A percentile compares a stretch with the other conserved stretches of the same genome.
These are phyloP conservation scores for Drosophila insularis DNA, from an alignment of 1,140 invertebrate species.

Conservation along the genomic window DNA sequence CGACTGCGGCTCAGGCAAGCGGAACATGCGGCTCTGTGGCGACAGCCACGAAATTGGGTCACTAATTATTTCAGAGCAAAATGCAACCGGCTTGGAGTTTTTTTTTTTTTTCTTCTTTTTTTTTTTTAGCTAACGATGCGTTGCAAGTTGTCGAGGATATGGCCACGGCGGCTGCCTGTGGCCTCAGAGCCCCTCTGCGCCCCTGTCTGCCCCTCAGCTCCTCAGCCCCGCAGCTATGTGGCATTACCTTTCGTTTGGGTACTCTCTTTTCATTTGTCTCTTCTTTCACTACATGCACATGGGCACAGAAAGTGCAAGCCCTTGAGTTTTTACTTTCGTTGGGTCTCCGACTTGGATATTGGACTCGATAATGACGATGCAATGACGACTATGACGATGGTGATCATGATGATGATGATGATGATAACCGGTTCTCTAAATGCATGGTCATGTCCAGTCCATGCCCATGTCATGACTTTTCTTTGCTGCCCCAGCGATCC, in stretches of 20 bases:
- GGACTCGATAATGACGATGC: not conserved
- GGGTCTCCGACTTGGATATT: conserved; percentile 9
- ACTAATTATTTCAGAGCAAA: conserved; percentile 81
- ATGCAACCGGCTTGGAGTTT: conserved; percentile 61
- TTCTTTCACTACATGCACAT: conserved; percentile 45
- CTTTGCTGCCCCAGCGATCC: conserved; percentile 21
- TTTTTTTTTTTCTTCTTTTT: no score
- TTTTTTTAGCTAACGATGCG: conserved; percentile 68
- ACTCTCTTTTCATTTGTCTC: conserved; percentile 33
- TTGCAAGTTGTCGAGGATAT: conserved; percentile 63
- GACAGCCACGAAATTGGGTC: conserved; percentile 71
- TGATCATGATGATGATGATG: not conserved
- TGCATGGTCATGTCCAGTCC: conserved; percentile 47
- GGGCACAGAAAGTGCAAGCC: conserved; percentile 79
- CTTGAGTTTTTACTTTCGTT: conserved; percentile 82
- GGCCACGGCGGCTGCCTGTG: conserved; percentile 14
- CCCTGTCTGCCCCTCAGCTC: no score
- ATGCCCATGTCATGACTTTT: conserved; percentile 20
- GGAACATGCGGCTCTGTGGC: conserved; percentile 59
- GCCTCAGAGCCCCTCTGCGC: not conserved
- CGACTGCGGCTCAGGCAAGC: conserved; percentile 54
- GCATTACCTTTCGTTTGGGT: conserved; percentile 25
- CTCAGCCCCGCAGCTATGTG: no score
- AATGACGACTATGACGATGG: not conserved
- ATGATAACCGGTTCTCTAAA: conserved; percentile 60